Evolutionary conservation across 2,113 vertebrate genomes (phyloP).

Genomic region (Psammodynastes pulverulentus): DNA sequence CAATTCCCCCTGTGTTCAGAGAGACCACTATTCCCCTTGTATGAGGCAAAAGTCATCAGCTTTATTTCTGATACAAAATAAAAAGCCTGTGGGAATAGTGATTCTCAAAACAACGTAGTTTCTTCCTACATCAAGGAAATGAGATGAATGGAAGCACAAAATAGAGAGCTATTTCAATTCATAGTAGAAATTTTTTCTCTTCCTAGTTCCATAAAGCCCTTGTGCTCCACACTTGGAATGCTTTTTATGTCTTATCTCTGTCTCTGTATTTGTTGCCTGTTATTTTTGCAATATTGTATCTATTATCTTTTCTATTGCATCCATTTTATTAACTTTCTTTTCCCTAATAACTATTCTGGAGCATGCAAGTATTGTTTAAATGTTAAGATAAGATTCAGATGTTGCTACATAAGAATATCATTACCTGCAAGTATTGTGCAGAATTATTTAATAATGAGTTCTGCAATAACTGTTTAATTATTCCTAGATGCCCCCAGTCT

Average conservation of each 20-base stretch:
- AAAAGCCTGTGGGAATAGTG: neutral
- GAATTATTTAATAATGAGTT: neutral
- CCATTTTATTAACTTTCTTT: neutral
- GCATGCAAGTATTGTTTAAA: neutral
- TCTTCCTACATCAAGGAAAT: neutral
- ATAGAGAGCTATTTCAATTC: neutral
- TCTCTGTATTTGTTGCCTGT: neutral
- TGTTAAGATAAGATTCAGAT: neutral
- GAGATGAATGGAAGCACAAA: neutral
- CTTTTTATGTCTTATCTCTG: neutral
- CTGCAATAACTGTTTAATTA: neutral
- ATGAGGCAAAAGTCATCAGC: neutral
- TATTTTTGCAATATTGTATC: neutral
- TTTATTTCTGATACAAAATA: neutral
- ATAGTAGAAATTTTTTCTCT: neutral
- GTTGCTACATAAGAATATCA: neutral
- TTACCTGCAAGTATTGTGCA: neutral
- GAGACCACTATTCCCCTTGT: neutral
- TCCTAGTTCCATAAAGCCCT: neutral
- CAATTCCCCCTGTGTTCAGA: neutral
- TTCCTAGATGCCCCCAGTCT: neutral
- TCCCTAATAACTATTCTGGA: neutral
- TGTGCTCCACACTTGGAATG: neutral
- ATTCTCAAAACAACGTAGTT: neutral
- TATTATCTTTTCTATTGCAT: neutral